A percentile compares a stretch with the other conserved stretches of the same genome.
Evolutionary conservation across 2,113 vertebrate genomes (phyloP).

Genomic region (Aegithalos caudatus): DNA sequence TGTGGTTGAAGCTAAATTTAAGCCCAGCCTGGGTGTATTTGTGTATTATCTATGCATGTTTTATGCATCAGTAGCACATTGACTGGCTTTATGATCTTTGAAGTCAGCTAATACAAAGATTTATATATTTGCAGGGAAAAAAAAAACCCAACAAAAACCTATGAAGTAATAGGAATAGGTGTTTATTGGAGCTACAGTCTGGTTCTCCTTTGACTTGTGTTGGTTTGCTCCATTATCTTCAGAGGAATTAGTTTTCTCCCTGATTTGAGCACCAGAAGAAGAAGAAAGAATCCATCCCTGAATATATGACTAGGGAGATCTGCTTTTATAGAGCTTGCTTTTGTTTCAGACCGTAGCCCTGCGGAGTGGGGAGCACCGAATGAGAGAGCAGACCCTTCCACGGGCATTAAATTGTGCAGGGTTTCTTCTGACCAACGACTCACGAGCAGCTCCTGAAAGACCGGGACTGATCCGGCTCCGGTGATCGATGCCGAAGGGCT

Average conservation of each 20-base stretch:
- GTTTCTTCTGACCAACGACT: not conserved
- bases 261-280: not conserved
- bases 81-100: not conserved
- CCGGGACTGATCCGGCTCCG: not conserved
- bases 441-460: not conserved
- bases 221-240: not conserved
- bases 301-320: not conserved
- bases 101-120: not conserved
- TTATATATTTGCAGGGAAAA: not conserved
- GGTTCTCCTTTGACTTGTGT: not conserved
- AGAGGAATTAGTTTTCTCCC: not conserved
- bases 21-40: constrained; percentile 8
- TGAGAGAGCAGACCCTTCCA: not conserved
- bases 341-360: not conserved
- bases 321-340: not conserved
- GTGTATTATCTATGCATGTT: not conserved
- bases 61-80: constrained; percentile 7
- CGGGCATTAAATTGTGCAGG: not conserved
- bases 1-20: constrained; percentile 46
- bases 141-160: not conserved
- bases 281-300: not conserved
- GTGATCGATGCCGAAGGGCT: accelerated
- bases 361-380: not conserved
- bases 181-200: not conserved
- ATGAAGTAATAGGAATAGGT: not conserved